Evolutionary conservation across 2,113 vertebrate species (phyloP).

Genomic region (Trachemys scripta): DNA sequence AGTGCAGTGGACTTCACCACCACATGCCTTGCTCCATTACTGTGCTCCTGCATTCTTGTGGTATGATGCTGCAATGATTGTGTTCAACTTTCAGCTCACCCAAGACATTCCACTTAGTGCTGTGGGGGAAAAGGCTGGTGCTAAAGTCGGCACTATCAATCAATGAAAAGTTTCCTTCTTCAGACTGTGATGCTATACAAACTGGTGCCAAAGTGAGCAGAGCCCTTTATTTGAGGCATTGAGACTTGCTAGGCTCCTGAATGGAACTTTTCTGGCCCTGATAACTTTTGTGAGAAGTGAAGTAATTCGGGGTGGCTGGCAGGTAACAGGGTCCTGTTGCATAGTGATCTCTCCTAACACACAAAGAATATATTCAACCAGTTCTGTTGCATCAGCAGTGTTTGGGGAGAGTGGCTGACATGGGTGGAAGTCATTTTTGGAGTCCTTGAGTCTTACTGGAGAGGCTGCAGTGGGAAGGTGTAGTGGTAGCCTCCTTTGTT

Average conservation of each 20-base stretch:
- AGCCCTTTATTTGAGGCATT: neutral
- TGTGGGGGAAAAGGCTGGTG: neutral
- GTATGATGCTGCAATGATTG: neutral
- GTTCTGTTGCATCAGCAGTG: neutral
- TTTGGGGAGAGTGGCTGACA: neutral
- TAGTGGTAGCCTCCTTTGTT: accelerated
- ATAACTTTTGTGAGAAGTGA: neutral
- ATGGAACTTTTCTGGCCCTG: neutral
- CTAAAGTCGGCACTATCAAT: neutral
- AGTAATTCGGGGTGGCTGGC: neutral
- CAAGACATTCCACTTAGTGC: accelerated
- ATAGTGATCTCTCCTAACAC: neutral
- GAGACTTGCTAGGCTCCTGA: neutral
- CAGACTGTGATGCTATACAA: accelerated
- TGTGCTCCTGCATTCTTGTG: too few relatives aligned
- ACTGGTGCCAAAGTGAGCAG: accelerated
- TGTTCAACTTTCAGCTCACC: neutral
- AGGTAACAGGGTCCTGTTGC: neutral
- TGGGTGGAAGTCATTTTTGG: neutral
- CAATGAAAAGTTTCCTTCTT: neutral
- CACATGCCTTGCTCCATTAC: too few relatives aligned
- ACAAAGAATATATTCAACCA: neutral
- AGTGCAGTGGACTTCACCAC: too few relatives aligned
- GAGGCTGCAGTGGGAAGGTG: accelerated
- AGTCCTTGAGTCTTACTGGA: neutral